A percentile compares a stretch with the other conserved stretches of the same genome.
phyloP scores from a whole-genome alignment of 2,797 vertebrate species.

The Chaenodraco wilsoni region DNA sequence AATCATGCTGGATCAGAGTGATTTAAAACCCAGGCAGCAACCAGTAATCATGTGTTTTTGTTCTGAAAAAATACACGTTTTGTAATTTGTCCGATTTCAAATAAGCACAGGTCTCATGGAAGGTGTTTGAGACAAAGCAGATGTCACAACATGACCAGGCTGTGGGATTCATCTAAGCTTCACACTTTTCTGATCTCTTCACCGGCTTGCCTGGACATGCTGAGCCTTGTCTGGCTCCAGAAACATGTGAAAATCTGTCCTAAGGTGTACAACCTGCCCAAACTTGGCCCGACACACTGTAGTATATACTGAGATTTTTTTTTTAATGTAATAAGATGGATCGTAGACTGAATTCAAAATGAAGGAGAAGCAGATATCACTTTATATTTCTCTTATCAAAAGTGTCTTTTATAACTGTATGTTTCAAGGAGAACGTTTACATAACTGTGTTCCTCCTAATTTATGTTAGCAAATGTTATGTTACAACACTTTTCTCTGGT shows the following conservation, averaged over 20 bases:
- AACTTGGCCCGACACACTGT: neutral
- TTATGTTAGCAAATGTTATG: conserved; percentile 21
- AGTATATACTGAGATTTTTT: neutral
- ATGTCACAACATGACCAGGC: conserved; percentile 46
- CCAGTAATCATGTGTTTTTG: neutral
- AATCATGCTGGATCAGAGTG: neutral
- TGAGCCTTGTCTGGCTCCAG: conserved; percentile 52
- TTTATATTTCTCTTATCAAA: too few relatives aligned
- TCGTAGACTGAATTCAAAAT: too few relatives aligned
- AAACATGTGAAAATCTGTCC: conserved; percentile 47
- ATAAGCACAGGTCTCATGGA: neutral
- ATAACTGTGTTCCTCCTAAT: conserved; percentile 7
- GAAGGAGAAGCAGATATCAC: too few relatives aligned
- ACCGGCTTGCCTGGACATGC: conserved; percentile 40
- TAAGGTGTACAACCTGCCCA: conserved; percentile 48
- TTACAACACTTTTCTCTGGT: conserved; percentile 26
- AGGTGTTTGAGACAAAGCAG: conserved; percentile 29
- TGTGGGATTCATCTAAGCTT: conserved; percentile 46
- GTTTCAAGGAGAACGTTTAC: conserved; percentile 7
- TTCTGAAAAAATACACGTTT: neutral
- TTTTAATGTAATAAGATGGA: too few relatives aligned
- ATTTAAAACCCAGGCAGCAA: neutral
- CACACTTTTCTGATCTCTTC: conserved; percentile 29
- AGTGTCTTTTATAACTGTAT: neutral
- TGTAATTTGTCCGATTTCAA: neutral